A percentile compares a stretch with the other conserved stretches of the same genome.
These are phyloP conservation scores for Mycetomoellerius zeteki DNA, from an alignment of 1,140 invertebrate species.

Conservation along the genomic window DNA sequence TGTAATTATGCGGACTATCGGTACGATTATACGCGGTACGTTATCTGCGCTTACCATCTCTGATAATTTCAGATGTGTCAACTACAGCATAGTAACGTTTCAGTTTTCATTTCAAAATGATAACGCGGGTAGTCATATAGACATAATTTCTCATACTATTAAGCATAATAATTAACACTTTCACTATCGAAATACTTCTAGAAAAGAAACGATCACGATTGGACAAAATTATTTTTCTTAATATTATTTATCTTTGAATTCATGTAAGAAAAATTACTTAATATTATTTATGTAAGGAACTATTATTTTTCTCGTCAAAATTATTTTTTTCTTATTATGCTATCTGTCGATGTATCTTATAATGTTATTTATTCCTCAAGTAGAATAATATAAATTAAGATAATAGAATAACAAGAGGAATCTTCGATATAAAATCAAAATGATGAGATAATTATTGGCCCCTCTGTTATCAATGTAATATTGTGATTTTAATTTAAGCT, in stretches of 20 bases:
- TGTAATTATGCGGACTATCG: constrained; percentile 17
- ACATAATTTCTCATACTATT: background rate
- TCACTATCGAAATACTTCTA: background rate
- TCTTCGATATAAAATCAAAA: constrained; percentile 13
- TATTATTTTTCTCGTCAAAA: background rate
- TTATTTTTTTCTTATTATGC: background rate
- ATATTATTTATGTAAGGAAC: background rate
- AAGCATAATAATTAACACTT: background rate
- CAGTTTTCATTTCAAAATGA: constrained; percentile 6
- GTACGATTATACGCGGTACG: background rate
- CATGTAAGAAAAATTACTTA: background rate
- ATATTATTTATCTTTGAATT: background rate
- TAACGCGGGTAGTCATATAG: background rate
- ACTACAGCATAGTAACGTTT: constrained; percentile 1
- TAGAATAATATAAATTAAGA: background rate
- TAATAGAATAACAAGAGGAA: background rate
- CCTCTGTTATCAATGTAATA: background rate
- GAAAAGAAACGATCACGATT: background rate
- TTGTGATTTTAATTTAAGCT: background rate
- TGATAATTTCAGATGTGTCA: constrained; percentile 3
- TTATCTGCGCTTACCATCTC: background rate
- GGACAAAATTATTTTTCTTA: background rate
- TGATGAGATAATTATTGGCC: background rate
- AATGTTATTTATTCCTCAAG: background rate
- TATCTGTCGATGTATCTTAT: background rate